Evolutionary conservation across 2,797 vertebrate species (phyloP).

Genomic region (Spheniscus humboldti): DNA sequence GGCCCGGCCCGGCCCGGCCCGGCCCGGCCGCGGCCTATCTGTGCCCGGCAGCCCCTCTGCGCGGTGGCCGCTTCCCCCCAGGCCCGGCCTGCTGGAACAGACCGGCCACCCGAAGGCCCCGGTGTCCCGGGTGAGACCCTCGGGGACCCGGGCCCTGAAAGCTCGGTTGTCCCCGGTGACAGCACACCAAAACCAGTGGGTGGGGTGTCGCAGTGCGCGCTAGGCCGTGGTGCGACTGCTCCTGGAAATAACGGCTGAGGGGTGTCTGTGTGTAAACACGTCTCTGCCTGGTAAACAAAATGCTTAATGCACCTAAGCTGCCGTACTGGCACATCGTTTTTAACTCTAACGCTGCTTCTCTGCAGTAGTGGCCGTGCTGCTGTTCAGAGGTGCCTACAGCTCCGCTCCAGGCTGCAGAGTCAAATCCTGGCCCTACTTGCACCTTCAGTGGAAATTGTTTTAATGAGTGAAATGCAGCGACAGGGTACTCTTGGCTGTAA

Average conservation of each 20-base stretch:
- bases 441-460: fast-evolving
- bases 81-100: too few species aligned
- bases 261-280: fast-evolving
- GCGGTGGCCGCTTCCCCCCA: fast-evolving
- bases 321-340: fast-evolving
- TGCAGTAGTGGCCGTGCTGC: fast-evolving
- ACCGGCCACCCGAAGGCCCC: fast-evolving
- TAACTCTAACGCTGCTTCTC: fast-evolving
- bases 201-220: fast-evolving
- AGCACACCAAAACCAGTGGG: fast-evolving
- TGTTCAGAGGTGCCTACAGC: fast-evolving
- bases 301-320: fast-evolving
- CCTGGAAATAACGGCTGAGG: fast-evolving
- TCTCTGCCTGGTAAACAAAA: fast-evolving
- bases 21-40: fast-evolving
- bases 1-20: background rate
- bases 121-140: background rate
- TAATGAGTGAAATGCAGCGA: fast-evolving
- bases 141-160: background rate
- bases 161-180: too few species aligned
- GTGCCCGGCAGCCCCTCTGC: fast-evolving
- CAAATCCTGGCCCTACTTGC: fast-evolving
- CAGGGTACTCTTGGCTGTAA: too few species aligned
- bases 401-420: fast-evolving
- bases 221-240: fast-evolving